Evolutionary conservation across 1,140 invertebrate genomes (phyloP).

Genomic region (Diorhabda sublineata): DNA sequence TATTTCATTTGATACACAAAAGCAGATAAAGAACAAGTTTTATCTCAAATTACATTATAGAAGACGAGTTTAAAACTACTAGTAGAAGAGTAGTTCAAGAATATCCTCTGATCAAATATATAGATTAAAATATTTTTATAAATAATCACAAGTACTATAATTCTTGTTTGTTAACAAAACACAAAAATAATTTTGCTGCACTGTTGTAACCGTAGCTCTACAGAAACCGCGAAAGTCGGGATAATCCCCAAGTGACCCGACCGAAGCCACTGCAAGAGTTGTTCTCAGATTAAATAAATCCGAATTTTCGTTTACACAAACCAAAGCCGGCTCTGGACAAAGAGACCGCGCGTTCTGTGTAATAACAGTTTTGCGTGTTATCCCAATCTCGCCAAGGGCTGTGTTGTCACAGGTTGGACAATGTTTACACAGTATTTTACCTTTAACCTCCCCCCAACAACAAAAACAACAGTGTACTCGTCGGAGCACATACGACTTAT

Average conservation of each 20-base stretch:
- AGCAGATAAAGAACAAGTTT: too few relatives aligned
- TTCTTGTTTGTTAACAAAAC: too few relatives aligned
- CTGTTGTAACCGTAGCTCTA: neutral
- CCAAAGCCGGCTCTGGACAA: constrained; percentile 12
- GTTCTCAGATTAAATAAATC: constrained; percentile 1
- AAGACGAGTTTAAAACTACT: too few relatives aligned
- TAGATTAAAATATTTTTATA: too few relatives aligned
- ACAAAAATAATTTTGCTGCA: too few relatives aligned
- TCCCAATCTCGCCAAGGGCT: constrained; percentile 30
- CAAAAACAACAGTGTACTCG: constrained; percentile 23
- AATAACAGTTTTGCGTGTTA: constrained; percentile 34
- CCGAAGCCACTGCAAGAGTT: neutral
- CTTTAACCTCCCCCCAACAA: constrained; percentile 23
- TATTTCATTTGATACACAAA: too few relatives aligned
- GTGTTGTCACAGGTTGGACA: constrained; percentile 32
- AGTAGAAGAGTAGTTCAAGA: too few relatives aligned
- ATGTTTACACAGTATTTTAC: constrained; percentile 30
- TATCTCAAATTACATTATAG: too few relatives aligned
- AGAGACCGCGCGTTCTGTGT: constrained; percentile 23
- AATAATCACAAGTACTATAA: too few relatives aligned
- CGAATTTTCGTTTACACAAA: neutral
- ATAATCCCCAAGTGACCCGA: neutral
- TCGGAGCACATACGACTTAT: constrained; percentile 18
- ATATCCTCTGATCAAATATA: too few relatives aligned
- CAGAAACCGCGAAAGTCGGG: neutral